Conservation (phyloP, 2,113 vertebrate genomes). For the Clarias magur region DNA sequence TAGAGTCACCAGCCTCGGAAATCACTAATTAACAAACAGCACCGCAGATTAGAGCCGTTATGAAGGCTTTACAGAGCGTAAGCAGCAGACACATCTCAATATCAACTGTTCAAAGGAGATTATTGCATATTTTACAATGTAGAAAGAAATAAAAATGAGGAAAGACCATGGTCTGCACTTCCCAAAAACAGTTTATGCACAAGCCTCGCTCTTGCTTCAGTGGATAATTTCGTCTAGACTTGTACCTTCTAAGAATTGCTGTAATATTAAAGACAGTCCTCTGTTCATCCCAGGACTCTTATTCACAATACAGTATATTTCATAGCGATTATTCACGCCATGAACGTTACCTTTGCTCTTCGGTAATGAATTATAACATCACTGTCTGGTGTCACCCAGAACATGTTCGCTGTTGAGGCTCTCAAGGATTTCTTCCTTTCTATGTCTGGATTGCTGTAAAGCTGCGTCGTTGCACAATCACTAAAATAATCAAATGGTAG, state of each 20-base stretch:
- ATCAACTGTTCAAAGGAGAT: no score
- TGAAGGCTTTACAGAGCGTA: no score
- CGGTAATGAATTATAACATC: not conserved
- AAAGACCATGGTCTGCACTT: not conserved
- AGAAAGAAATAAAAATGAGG: no score
- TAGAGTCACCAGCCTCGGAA: no score
- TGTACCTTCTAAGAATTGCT: not conserved
- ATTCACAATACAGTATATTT: not conserved
- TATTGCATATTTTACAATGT: no score
- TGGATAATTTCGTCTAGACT: not conserved
- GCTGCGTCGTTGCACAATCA: not conserved
- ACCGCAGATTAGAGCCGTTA: no score
- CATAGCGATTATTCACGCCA: not conserved
- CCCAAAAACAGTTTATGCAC: not conserved
- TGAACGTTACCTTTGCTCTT: not conserved
- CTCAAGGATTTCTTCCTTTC: not conserved
- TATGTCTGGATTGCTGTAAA: not conserved
- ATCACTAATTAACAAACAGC: no score
- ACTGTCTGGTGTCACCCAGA: not conserved
- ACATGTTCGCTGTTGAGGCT: not conserved
- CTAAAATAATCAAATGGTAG: not conserved
- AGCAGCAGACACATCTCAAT: no score
- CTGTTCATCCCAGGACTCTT: not conserved
- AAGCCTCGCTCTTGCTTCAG: not conserved
- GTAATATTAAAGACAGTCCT: not conserved